phyloP scores from a whole-genome alignment of 1,140 invertebrate genomes.

The Zaprionus inermis region DNA sequence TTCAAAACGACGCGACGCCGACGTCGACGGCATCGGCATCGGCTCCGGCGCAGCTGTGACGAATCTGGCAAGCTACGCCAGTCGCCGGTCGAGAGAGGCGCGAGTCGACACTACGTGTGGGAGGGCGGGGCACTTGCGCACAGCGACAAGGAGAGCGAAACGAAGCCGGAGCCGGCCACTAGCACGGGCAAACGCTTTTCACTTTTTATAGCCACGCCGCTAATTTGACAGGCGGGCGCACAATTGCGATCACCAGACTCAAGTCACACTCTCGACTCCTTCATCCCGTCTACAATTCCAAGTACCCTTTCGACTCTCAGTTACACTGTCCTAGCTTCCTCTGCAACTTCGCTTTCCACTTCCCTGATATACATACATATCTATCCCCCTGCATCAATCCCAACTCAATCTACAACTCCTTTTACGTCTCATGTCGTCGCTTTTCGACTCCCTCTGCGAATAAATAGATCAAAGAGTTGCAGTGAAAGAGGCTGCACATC shows the following conservation, averaged over 20 bases:
- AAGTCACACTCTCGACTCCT: neutral
- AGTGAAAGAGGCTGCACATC: constrained; percentile 15
- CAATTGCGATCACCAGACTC: constrained; percentile 68
- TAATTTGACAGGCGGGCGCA: constrained; percentile 78
- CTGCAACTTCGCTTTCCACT: neutral
- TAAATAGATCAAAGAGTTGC: constrained; percentile 25
- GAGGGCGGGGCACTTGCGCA: constrained; percentile 47
- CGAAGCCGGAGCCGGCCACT: constrained; percentile 16
- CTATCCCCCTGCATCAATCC: neutral
- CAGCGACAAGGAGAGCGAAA: constrained; percentile 14
- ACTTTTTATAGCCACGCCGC: constrained; percentile 76
- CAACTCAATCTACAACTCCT: constrained; percentile 1
- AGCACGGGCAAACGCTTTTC: constrained; percentile 61
- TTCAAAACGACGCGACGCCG: too few species aligned
- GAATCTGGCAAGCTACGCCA: constrained; percentile 51
- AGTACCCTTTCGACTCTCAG: constrained; percentile 4
- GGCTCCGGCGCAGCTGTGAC: constrained; percentile 65
- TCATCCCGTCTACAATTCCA: neutral
- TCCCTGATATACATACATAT: neutral
- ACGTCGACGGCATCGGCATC: constrained; percentile 53
- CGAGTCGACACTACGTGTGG: constrained; percentile 28
- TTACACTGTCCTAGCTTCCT: neutral
- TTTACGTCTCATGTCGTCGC: neutral
- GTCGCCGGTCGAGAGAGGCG: constrained; percentile 3
- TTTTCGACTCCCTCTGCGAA: constrained; percentile 29